phyloP scores from a whole-genome alignment of 1,140 invertebrate genomes.

The Drosophila trapezifrons region DNA sequence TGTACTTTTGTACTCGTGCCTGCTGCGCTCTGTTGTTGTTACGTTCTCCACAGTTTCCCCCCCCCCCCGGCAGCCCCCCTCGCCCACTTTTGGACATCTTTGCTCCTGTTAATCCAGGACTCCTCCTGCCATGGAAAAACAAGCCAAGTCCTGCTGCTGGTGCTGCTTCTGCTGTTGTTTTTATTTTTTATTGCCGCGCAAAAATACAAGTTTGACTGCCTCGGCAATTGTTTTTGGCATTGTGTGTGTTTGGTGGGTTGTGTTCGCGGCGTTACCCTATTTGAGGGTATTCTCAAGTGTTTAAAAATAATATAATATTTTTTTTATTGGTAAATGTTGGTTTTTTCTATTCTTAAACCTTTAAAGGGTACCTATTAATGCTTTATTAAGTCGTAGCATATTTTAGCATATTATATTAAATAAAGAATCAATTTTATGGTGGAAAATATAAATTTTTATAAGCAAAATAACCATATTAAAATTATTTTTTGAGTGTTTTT shows the following conservation, averaged over 20 bases:
- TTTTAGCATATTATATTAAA: too few relatives aligned
- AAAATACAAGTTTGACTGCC: slow-evolving; percentile 74
- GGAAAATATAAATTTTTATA: too few relatives aligned
- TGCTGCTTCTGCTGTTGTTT: slow-evolving; percentile 48
- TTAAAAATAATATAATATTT: background rate
- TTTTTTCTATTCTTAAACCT: too few relatives aligned
- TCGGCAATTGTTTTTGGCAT: slow-evolving; percentile 36
- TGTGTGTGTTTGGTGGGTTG: slow-evolving; percentile 17
- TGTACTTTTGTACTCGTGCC: slow-evolving; percentile 80
- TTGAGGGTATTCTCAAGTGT: slow-evolving; percentile 6
- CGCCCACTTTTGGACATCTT: slow-evolving; percentile 21
- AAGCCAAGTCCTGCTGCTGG: slow-evolving; percentile 27
- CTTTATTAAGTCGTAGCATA: too few relatives aligned
- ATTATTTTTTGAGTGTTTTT: too few relatives aligned
- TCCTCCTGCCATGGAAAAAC: slow-evolving; percentile 13
- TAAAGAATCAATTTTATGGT: too few relatives aligned
- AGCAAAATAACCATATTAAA: too few relatives aligned
- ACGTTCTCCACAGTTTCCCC: slow-evolving; percentile 52
- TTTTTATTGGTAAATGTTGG: too few relatives aligned
- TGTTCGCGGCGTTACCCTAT: slow-evolving; percentile 21
- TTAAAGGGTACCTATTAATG: too few relatives aligned
- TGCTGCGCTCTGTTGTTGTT: slow-evolving; percentile 79
- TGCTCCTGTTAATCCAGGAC: slow-evolving; percentile 44
- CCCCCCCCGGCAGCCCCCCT: background rate
- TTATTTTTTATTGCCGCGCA: slow-evolving; percentile 78